Base-by-base conservation (phyloP, 2,113 vertebrate species). In the Tragelaphus buxtoni region DNA sequence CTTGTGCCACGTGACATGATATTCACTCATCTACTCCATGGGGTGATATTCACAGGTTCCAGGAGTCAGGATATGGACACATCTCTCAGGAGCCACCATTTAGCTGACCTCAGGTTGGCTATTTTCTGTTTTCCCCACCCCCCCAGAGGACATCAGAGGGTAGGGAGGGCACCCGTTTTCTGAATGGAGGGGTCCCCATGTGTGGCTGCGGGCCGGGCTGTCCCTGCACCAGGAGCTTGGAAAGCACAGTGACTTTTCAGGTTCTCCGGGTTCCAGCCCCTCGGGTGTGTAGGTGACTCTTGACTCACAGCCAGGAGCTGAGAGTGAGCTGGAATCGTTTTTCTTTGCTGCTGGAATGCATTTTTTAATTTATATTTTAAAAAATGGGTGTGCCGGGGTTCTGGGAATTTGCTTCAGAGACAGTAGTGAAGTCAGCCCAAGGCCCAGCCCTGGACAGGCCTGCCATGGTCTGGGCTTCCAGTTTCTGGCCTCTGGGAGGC, bases 321-420 rank as follows among this genome's bases (percentile, higher is more conserved):
- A 4, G 17, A 39, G 0, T 39, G 28, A 35, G 65, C n/a, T 47
- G 47, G 55, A 49, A 20, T 26, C 5, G 0, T 17, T 72, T 24
- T 28, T 55, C 20, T 83, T 56, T 63, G 53, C 61, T 42, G 14
- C 76, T 85, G 97, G 96, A 96, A 95, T 96, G 97, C 24, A 1
- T 18, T 84, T 79, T 89, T 90, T 28, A 77, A 88, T 92, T 88
- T 61, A n/a, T 91, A 42, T 86, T 93, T 90, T 22, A 4, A 4
- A 69, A 80, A 88, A 83, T 16, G 91, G 97, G 97, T 94, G 97
- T 97, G 97, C 90, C 86, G 32, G 65, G 56, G 92, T 95, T 96
- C 96, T 97, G 95, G 86, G 97, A 95, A 92, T 95, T 94, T 77
- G 94, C 90, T 95, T 89, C 92, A 47, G 74, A 83, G 93, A 90